Base-by-base conservation (phyloP, 2,113 vertebrate species). In the Protobothrops flavoviridis region DNA sequence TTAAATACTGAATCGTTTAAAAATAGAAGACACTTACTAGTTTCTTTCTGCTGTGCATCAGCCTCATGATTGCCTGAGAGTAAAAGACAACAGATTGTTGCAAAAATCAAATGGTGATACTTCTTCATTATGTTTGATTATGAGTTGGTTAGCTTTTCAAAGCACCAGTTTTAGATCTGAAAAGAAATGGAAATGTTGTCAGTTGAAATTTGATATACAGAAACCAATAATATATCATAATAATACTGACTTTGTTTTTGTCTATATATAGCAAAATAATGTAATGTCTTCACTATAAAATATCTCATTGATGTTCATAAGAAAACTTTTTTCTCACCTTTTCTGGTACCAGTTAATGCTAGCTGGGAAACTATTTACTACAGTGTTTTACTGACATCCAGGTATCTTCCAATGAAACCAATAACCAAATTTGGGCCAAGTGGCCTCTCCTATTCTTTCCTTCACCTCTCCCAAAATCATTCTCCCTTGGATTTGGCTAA, bases 121-220 rank as follows among this genome's bases (percentile, higher is more conserved):
- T 97, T 98, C 97, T 97, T 97, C 99, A 99, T 99, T 97, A 96
- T 98, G 95, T 94, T 33, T 89, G 69, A 93, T 91, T 90, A 74
- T 89, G 69, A 11, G 85, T 74, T 17, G 39, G 48, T 69, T 97
- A 95, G 95, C 97, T 90, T 96, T 94, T 95, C 94, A 94, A 92
- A 97, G 97, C 96, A 96, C 97, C 96, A 93, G 81, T 0, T n/a
- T 53, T 88, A 95, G 90, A 97, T 97, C 98, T 98, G 8, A 26
- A 89, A 91, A 55, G 90, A 91, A 97, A 93, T 0, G 87, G 0
- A 5, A 57, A 15, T 24, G 29, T n/a, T 64, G 48, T 81, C 87
- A 48, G 48, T 5, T 94, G 92, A 91, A 88, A 92, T 94, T 85
- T 91, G 92, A 94, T 95, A 95, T 57, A 69, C 92, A 86, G 89